These are phyloP conservation scores for Torymus aiolomorphi DNA, from an alignment of 2,888 invertebrate genomes.

Conservation along the genomic window DNA sequence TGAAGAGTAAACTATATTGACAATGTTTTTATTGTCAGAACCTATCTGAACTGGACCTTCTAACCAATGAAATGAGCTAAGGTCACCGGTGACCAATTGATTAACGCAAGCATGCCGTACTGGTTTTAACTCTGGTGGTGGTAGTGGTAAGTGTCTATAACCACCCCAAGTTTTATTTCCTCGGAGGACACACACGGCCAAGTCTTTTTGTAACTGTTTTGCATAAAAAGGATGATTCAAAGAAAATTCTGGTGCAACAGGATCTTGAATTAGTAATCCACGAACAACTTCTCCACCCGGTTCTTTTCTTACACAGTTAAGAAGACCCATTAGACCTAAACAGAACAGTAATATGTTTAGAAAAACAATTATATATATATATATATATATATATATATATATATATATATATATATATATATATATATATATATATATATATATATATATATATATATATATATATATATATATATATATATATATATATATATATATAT, in stretches of 20 bases:
- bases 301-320: conserved; percentile 90
- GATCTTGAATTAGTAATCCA: conserved; percentile 80
- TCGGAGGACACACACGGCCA: conserved; percentile 85
- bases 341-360: not conserved
- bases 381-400: too few relatives aligned
- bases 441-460: too few relatives aligned
- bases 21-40: conserved; percentile 65
- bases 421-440: too few relatives aligned
- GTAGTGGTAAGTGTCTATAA: conserved; percentile 84
- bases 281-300: conserved; percentile 80
- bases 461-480: too few relatives aligned
- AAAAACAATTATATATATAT: too few relatives aligned
- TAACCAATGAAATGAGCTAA: conserved; percentile 89
- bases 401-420: too few relatives aligned
- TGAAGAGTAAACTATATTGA: conserved; percentile 84
- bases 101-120: conserved; percentile 86
- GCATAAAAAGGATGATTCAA: conserved; percentile 81
- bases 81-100: conserved; percentile 88
- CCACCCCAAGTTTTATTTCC: conserved; percentile 82
- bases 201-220: conserved; percentile 82
- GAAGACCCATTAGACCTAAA: conserved; percentile 83
- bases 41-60: conserved; percentile 79
- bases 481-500: too few relatives aligned
- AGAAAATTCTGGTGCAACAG: conserved; percentile 82
- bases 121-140: conserved; percentile 77